These are phyloP conservation scores for Oreochromis tanganicae DNA, from an alignment of 2,113 vertebrate genomes.

Conservation along the genomic window DNA sequence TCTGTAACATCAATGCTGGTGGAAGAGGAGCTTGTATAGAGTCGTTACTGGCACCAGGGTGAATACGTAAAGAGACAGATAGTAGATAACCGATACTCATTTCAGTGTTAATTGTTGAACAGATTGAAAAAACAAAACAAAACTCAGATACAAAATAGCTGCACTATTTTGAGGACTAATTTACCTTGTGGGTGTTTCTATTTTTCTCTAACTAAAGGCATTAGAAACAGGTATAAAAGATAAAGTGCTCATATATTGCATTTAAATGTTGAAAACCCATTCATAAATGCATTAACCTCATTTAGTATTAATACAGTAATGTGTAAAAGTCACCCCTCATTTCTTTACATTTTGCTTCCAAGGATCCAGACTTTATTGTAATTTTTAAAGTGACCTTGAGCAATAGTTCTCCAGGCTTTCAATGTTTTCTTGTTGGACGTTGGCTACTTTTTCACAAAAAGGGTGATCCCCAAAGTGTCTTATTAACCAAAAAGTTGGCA, in stretches of 20 bases:
- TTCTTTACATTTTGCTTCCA: background rate
- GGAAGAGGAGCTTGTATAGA: background rate
- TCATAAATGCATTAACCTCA: background rate
- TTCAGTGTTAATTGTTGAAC: background rate
- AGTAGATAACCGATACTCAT: background rate
- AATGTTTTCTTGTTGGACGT: background rate
- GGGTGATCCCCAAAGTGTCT: background rate
- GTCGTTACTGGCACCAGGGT: background rate
- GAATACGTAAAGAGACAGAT: background rate
- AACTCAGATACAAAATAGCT: background rate
- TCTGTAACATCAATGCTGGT: background rate
- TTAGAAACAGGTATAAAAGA: background rate
- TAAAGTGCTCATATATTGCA: background rate
- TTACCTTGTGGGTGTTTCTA: background rate
- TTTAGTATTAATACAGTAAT: background rate
- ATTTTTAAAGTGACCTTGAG: background rate
- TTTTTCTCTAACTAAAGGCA: background rate
- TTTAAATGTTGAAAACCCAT: background rate
- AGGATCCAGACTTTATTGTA: background rate
- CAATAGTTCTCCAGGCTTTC: background rate
- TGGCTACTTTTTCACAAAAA: background rate
- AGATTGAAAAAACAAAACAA: background rate
- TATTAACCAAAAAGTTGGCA: background rate
- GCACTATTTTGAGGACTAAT: background rate
- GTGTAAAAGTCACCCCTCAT: background rate